These are phyloP conservation scores for Gibbula magus DNA, from an alignment of 2,888 invertebrate species.

Conservation along the genomic window DNA sequence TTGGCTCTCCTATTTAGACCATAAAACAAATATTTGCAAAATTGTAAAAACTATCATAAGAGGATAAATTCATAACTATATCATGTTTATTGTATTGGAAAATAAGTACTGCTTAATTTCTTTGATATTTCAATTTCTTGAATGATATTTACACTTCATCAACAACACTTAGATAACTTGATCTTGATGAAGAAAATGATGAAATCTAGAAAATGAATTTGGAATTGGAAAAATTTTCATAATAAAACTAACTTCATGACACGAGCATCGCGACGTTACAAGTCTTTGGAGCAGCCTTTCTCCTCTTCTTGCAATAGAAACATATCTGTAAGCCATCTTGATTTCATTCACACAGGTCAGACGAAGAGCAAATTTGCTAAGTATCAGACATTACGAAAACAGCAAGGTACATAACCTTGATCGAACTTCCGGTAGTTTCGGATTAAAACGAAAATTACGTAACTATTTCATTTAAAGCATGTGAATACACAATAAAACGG, in stretches of 20 bases:
- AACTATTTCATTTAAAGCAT: too few species aligned
- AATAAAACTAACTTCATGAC: slow-evolving; percentile 33
- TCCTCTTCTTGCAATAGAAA: slow-evolving; percentile 42
- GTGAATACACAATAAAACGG: too few species aligned
- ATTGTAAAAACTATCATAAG: too few species aligned
- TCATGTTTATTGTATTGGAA: too few species aligned
- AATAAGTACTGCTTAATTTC: too few species aligned
- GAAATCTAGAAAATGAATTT: background rate
- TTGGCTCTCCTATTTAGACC: too few species aligned
- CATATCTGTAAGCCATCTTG: slow-evolving; percentile 50
- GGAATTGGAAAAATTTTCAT: background rate
- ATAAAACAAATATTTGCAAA: too few species aligned
- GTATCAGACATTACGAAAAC: background rate
- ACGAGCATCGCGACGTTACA: slow-evolving; percentile 35
- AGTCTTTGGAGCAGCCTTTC: slow-evolving; percentile 48
- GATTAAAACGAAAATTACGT: background rate
- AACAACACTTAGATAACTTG: background rate
- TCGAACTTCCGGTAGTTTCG: background rate
- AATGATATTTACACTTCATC: background rate
- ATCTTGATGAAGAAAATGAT: background rate
- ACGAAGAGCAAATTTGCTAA: background rate
- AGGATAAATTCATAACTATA: too few species aligned
- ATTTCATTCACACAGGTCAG: background rate
- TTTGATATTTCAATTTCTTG: too few species aligned
- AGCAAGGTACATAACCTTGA: background rate